Evolutionary conservation across 2,888 invertebrate genomes (phyloP).

Genomic region (Xestia c-nigrum): DNA sequence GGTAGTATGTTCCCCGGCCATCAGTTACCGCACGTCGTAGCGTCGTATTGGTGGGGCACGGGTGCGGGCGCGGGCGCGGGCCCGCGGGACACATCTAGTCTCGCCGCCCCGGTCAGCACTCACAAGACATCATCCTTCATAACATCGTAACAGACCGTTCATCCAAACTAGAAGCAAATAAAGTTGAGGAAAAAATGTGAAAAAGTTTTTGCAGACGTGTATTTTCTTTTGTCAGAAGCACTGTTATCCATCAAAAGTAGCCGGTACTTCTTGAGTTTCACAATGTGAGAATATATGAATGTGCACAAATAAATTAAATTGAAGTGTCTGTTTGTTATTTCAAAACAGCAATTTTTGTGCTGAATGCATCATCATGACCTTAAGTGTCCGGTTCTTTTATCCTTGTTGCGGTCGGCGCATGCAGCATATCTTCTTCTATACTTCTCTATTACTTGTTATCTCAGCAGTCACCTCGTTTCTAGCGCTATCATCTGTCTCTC

Average conservation of each 20-base stretch:
- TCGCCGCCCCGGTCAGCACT: neutral
- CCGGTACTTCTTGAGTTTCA: neutral
- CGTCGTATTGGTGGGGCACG: neutral
- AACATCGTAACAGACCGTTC: constrained; percentile 32
- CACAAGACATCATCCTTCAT: constrained; percentile 43
- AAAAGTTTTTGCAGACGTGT: neutral
- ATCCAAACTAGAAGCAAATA: neutral
- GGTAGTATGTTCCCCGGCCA: constrained; percentile 33
- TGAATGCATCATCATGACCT: too few relatives aligned
- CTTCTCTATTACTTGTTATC: too few relatives aligned
- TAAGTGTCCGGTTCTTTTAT: too few relatives aligned
- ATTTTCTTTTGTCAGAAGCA: neutral
- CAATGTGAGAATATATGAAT: neutral
- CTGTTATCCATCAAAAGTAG: neutral
- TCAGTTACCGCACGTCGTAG: constrained; percentile 23
- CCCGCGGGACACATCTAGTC: constrained; percentile 27
- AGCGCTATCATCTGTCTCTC: too few relatives aligned
- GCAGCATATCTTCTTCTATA: too few relatives aligned
- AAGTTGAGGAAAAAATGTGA: constrained; percentile 2
- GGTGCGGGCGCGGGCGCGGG: too few relatives aligned
- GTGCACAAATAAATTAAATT: too few relatives aligned
- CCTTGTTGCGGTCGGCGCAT: too few relatives aligned
- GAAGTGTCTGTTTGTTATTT: too few relatives aligned
- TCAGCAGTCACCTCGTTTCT: too few relatives aligned
- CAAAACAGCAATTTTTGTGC: too few relatives aligned